phyloP scores from a whole-genome alignment of 1,140 invertebrate species.

The Rhyzopertha dominica region DNA sequence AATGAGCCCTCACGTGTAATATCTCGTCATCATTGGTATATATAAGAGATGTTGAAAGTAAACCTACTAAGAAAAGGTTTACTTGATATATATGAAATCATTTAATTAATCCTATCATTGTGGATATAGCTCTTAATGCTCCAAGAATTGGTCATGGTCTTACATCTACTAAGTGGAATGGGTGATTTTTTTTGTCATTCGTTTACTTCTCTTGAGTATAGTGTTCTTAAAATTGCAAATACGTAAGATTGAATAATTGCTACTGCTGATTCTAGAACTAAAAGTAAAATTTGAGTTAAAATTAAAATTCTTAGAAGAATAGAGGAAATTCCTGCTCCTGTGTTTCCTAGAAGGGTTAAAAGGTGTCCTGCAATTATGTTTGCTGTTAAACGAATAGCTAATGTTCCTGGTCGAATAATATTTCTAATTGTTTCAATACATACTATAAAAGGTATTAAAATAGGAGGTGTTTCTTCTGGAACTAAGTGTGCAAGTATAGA shows the following conservation, averaged over 20 bases:
- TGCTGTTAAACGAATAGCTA: constrained; percentile 59
- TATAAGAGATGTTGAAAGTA: constrained; percentile 47
- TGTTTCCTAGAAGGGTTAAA: constrained; percentile 51
- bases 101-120: constrained; percentile 48
- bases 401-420: constrained; percentile 58
- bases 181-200: constrained; percentile 49
- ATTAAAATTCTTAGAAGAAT: constrained; percentile 44
- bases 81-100: constrained; percentile 49
- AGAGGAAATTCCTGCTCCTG: constrained; percentile 36
- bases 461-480: constrained; percentile 52
- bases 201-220: constrained; percentile 44
- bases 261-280: constrained; percentile 41
- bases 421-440: constrained; percentile 57
- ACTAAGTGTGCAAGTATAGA: constrained; percentile 59
- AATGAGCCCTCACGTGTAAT: constrained; percentile 53
- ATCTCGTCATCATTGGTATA: constrained; percentile 62
- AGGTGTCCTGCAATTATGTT: constrained; percentile 67
- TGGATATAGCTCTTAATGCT: constrained; percentile 45
- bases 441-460: constrained; percentile 54
- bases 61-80: constrained; percentile 47
- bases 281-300: constrained; percentile 48
- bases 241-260: constrained; percentile 37
- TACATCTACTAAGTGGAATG: constrained; percentile 52
- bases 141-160: constrained; percentile 53
- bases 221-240: constrained; percentile 40